phyloP scores from a whole-genome alignment of 2,113 vertebrate genomes.

The Hemicordylus capensis region DNA sequence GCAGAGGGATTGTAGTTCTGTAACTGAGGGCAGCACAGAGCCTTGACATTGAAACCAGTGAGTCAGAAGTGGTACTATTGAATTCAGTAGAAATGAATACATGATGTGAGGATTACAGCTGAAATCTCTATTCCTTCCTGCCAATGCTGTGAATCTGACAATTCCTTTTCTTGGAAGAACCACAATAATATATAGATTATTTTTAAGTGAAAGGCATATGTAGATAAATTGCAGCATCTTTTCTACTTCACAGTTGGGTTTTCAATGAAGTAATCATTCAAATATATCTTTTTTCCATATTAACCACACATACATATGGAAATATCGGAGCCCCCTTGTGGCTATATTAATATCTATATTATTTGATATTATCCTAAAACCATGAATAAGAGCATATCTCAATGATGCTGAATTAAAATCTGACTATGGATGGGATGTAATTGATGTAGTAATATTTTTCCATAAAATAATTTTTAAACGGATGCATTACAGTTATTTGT shows the following conservation, averaged over 20 bases:
- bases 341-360: constrained; percentile 47
- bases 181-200: constrained; percentile 30
- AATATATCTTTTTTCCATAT: constrained; percentile 26
- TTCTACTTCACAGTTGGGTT: background rate
- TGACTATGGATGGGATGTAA: constrained; percentile 14
- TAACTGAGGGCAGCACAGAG: constrained; percentile 23
- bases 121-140: background rate
- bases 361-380: constrained; percentile 33
- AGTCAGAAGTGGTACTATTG: constrained; percentile 30
- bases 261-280: background rate
- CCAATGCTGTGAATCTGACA: background rate
- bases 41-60: constrained; percentile 4
- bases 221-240: background rate
- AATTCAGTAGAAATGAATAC: constrained; percentile 34
- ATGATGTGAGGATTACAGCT: background rate
- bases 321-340: background rate
- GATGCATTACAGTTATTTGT: background rate
- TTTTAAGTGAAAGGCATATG: constrained; percentile 9
- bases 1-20: background rate
- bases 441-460: constrained; percentile 28
- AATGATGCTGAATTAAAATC: constrained; percentile 21
- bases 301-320: constrained; percentile 35
- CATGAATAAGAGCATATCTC: constrained; percentile 21
- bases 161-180: constrained; percentile 29
- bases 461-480: background rate